Evolutionary conservation across 2,888 invertebrate genomes (phyloP).

Genomic region (Dasypolia templi): DNA sequence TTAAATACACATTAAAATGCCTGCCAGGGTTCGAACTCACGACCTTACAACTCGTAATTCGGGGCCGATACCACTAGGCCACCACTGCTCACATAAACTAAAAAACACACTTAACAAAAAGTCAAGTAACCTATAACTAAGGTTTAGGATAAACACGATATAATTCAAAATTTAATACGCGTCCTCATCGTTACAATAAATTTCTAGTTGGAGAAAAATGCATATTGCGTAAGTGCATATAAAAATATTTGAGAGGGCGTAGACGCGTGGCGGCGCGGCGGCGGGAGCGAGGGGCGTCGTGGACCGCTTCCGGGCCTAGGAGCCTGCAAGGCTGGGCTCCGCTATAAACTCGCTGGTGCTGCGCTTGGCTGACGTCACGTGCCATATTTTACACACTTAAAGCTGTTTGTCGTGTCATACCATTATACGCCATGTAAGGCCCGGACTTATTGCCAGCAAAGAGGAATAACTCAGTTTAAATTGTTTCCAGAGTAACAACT

Average conservation of each 20-base stretch:
- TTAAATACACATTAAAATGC: too few relatives aligned
- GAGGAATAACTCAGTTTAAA: constrained; percentile 88
- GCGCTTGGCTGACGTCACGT: constrained; percentile 86
- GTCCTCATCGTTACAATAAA: constrained; percentile 45
- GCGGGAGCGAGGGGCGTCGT: constrained; percentile 61
- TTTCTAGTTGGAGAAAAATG: constrained; percentile 52
- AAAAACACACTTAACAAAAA: not conserved
- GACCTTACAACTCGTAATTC: too few relatives aligned
- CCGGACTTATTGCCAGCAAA: constrained; percentile 86
- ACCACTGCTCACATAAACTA: too few relatives aligned
- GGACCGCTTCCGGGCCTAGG: constrained; percentile 79
- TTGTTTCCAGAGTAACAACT: constrained; percentile 84
- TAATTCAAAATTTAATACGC: constrained; percentile 44
- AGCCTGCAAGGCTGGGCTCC: constrained; percentile 69
- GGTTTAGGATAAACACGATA: constrained; percentile 24
- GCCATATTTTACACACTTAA: constrained; percentile 90
- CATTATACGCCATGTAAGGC: constrained; percentile 90
- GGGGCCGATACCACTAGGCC: too few relatives aligned
- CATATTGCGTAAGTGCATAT: constrained; percentile 66
- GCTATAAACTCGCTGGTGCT: constrained; percentile 83
- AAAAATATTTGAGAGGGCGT: constrained; percentile 69
- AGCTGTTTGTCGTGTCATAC: constrained; percentile 90
- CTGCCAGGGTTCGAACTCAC: too few relatives aligned
- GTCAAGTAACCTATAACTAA: constrained; percentile 20
- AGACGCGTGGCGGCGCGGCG: constrained; percentile 60